Evolutionary conservation across 2,888 invertebrate species (phyloP), one percentile per base, ranked within the genome.

Genomic region (Andrena trimmerana): DNA sequence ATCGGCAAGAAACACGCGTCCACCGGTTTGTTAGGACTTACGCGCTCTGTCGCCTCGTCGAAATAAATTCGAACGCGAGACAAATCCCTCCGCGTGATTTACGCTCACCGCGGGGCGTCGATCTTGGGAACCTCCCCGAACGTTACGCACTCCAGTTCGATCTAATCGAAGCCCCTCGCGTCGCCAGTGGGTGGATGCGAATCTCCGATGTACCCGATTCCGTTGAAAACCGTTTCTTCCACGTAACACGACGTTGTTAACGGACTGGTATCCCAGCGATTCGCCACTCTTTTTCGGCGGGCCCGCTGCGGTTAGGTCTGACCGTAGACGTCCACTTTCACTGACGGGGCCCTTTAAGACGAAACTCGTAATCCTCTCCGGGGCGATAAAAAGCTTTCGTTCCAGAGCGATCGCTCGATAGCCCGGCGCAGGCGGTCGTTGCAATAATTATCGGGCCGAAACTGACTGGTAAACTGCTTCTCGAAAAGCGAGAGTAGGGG

Each of bases 401-500:
- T 62, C 52, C 68, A 48, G 36, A 60, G 48, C 71, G 78, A 76
- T 69, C 78, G 73, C 57, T 62, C 81, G 72, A 78, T 79, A 66
- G 69, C 48, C 62, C 42, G 29, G 29, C 42, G 48, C 33, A 48
- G 57, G 27, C 36, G 60, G 52, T 67, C 72, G 65, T 79, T 48
- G 81, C 76, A 59, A 68, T 78, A 83, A 87, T 86, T 87, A 82
- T 81, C 71, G 33, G 50, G 24, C 33, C 66, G 74, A 78, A 81
- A 67, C 78, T 66, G 78, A 66, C 73, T 24, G 63, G 76, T 24
- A 67, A 66, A 71, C 66, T 29, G 82, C 57, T 63, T 54, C 75
- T 65, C 84, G 81, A 81, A 81, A 79, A 69, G 70, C 29, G 36
- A 36, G 10, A 20, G n/a, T 8, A 10, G 54, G 6, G 54, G 8